Evolutionary conservation across 2,888 invertebrate genomes (phyloP), one percentile per base, ranked within the genome.

Genomic region (Drosophila quinaria): DNA sequence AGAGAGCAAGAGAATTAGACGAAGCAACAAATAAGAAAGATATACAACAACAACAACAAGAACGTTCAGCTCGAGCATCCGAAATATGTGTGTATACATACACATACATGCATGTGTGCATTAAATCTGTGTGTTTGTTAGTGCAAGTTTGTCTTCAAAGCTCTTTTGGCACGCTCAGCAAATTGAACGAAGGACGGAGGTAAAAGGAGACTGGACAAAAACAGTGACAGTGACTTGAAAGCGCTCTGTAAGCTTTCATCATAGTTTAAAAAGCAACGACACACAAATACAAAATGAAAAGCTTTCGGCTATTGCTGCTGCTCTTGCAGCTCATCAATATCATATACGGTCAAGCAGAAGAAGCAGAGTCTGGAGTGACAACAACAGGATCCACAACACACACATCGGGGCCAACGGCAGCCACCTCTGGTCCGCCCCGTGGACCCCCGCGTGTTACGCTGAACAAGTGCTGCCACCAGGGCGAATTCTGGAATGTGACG

Each of bases 401-500:
- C n/a, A n/a, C n/a, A 49, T 29, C 37, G 11, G 5, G 42, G 50
- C 17, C 67, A 5, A 37, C 64, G 8, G 47, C 61, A 9, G 47
- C 61, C 4, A 44, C 75, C 1, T 52, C 80, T 0, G 76, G 72
- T 4, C 74, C 77, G 1, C 62, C 75, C n/a, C 84, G 90, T n/a
- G n/a, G n/a, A 10, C 92, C 91, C 49, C 89, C 90, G 22, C 82
- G 80, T 42, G 91, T 93, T 46, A 90, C 81, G 44, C 92, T 94
- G 50, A 92, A 94, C 77, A 93, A 94, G 89, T 95, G 94, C 90
- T 95, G 95, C 86, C 93, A 92, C 29, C 91, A 92, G 69, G 94
- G 93, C 51, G 94, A 94, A 87, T 92, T 92, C 74, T 91, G 94
- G 71, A 92, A 92, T 71, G 90, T 86, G 65, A 81, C 64, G 5